Base-by-base conservation (phyloP, 2,888 invertebrate species). In the Petrophora chlorosata region DNA sequence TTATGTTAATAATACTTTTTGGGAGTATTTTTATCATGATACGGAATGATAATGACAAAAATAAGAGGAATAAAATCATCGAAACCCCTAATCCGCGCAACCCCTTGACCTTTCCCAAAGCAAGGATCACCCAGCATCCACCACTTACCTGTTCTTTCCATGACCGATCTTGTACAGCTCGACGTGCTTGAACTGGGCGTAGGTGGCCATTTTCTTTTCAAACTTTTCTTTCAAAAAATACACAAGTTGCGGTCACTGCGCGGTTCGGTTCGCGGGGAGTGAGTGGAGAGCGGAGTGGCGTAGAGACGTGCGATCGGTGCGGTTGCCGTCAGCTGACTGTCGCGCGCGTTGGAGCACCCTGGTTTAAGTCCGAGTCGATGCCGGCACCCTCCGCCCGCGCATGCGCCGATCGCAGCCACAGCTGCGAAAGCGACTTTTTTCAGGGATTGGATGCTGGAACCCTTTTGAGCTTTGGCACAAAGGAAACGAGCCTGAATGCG, bases 121-220 rank as follows among this genome's bases (percentile, higher is more conserved):
- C 59, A 57, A 63, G 63, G 43, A 40, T 49, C 60, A 25, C n/a
- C n/a, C 56, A 57, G 53, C 53, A 49, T 45, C 43, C 41, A 14
- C 35, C 39, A 49, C 79, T 82, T 65, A 97, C 97, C 97, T 96
- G 91, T 96, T 96, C 91, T 97, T 97, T 83, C 97, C 96, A 90
- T 95, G 95, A 85, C 97, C 97, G 83, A 97, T 95, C 91, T 97
- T 96, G 93, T 97, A 97, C 73, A 97, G 94, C 91, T 97, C 97
- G 87, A 97, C 95, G 91, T 97, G 97, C 91, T 97, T 95, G 92
- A 96, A 97, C 67, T 96, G 94, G 81, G 97, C 96, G 92, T 97
- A 97, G 82, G 97, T 95, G 84, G 97, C 97, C 97, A 97, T 96
- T 74, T 73, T 76, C 50, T 58, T 62, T 61, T 66, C 65, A 54